phyloP scores from a whole-genome alignment of 1,140 invertebrate genomes.

The Pygmarrhopalites habei region DNA sequence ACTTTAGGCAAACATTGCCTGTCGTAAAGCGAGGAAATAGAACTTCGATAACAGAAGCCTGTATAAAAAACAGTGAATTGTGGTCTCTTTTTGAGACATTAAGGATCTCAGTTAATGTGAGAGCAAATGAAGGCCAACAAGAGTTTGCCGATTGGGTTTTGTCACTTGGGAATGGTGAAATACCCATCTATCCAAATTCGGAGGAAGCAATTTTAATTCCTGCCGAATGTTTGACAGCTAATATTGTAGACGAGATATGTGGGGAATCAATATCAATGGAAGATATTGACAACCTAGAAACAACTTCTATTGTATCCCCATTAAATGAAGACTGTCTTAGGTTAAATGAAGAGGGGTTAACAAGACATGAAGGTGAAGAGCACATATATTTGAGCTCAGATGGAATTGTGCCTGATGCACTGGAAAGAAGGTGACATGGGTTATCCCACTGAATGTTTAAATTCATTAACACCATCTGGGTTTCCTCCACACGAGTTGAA shows the following conservation, averaged over 20 bases:
- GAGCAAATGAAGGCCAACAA: slow-evolving; percentile 13
- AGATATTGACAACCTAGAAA: not conserved
- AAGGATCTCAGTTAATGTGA: slow-evolving; percentile 35
- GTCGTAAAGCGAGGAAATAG: slow-evolving; percentile 44
- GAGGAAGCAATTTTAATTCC: not conserved
- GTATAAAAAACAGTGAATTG: slow-evolving; percentile 41
- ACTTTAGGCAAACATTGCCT: slow-evolving; percentile 50
- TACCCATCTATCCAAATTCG: not conserved
- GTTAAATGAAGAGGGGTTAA: not conserved
- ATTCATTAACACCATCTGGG: slow-evolving; percentile 25
- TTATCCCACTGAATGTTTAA: slow-evolving; percentile 16
- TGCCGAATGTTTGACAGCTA: not conserved
- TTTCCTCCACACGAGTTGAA: slow-evolving; percentile 31
- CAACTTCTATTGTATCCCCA: not conserved
- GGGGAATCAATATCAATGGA: not conserved
- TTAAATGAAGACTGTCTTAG: not conserved
- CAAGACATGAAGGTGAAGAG: not conserved
- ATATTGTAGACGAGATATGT: not conserved
- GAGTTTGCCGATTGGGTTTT: slow-evolving; percentile 32
- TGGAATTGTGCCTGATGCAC: not conserved
- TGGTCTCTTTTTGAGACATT: slow-evolving; percentile 39
- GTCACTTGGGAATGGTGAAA: slow-evolving; percentile 31
- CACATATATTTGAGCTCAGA: slow-evolving; percentile 2
- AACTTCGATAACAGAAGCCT: slow-evolving; percentile 46
- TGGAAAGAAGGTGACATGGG: not conserved